phyloP scores from a whole-genome alignment of 92 coral and sea anemone species.

The Parazoanthus darwini region DNA sequence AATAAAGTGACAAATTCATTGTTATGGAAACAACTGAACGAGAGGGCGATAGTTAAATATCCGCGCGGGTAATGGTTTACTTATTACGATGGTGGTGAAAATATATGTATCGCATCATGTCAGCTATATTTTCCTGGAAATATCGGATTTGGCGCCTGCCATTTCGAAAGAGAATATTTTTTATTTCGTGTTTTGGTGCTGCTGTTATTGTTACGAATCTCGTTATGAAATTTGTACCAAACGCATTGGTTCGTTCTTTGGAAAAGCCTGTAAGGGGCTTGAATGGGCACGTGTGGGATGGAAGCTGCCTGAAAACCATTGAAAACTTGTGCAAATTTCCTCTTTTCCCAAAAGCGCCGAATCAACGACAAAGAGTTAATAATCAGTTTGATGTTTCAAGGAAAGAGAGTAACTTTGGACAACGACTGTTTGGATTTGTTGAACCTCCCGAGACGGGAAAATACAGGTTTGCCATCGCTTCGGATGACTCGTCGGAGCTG shows the following conservation, averaged over 20 bases:
- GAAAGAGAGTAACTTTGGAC: conserved; percentile 2
- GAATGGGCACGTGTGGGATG: conserved; percentile 23
- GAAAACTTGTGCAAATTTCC: conserved; percentile 20
- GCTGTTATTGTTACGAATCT: not conserved
- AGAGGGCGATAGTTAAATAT: too few relatives aligned
- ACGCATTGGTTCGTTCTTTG: not conserved
- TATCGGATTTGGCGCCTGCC: conserved; percentile 7
- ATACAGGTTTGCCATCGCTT: conserved; percentile 9
- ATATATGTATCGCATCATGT: too few relatives aligned
- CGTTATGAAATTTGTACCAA: not conserved
- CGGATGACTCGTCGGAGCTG: conserved; percentile 23
- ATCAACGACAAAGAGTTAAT: not conserved
- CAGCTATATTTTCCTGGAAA: not conserved
- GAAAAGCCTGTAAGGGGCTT: not conserved
- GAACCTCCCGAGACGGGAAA: not conserved
- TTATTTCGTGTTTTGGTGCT: not conserved
- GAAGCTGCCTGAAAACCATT: conserved; percentile 15
- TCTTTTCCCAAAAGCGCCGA: conserved; percentile 20
- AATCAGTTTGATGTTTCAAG: not conserved
- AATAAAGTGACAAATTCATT: too few relatives aligned
- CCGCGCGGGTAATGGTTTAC: too few relatives aligned
- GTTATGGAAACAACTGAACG: too few relatives aligned
- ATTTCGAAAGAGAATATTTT: conserved; percentile 15
- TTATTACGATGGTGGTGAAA: too few relatives aligned
- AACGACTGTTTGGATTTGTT: conserved; percentile 24